Conservation (phyloP, 2,113 vertebrate genomes). For the Nettapus auritus region DNA sequence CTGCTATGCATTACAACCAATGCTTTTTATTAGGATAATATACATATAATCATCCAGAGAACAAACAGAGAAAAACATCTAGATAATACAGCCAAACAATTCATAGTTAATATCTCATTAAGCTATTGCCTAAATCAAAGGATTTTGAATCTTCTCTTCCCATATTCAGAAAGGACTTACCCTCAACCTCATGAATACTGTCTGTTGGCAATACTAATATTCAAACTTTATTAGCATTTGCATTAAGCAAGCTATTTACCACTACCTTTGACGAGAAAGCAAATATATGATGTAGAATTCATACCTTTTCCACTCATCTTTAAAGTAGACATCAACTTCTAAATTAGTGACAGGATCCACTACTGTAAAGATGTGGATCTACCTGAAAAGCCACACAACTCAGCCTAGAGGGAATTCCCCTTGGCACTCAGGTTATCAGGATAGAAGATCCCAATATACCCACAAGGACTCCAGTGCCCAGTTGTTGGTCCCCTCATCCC, state of each 20-base stretch:
- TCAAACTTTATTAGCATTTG: neutral
- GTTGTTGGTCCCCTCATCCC: neutral
- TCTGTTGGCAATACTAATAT: neutral
- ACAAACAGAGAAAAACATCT: neutral
- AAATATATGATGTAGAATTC: neutral
- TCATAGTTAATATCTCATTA: neutral
- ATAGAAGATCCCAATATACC: neutral
- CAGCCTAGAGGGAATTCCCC: neutral
- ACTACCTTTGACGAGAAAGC: neutral
- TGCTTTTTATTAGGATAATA: neutral
- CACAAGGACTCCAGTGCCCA: neutral
- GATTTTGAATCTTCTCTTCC: neutral
- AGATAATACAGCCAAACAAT: neutral
- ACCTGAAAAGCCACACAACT: neutral
- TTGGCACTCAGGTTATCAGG: neutral
- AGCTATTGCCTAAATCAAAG: neutral
- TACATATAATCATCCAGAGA: neutral
- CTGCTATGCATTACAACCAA: neutral
- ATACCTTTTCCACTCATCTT: neutral
- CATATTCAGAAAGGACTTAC: neutral
- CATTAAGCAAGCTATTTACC: neutral
- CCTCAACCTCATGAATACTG: neutral
- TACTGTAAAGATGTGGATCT: neutral
- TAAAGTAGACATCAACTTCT: neutral
- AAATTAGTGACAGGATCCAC: neutral